phyloP scores from a whole-genome alignment of 2,113 vertebrate genomes.

The Tachuris rubrigastra region DNA sequence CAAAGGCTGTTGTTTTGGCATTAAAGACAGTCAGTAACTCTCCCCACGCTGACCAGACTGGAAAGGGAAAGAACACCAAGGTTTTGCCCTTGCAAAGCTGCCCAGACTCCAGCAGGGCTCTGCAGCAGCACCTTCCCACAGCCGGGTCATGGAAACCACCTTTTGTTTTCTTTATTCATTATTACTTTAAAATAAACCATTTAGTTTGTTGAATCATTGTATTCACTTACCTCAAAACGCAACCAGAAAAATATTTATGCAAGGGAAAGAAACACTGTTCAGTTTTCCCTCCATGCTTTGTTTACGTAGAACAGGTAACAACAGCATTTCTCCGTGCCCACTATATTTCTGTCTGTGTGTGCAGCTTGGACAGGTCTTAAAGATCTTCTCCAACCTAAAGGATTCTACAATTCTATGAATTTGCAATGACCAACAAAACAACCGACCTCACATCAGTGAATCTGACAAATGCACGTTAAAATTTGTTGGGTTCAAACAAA shows the following conservation, averaged over 20 bases:
- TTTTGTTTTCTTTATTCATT: background rate
- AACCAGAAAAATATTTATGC: background rate
- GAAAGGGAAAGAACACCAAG: background rate
- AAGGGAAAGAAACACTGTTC: background rate
- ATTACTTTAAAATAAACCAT: background rate
- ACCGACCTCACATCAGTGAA: background rate
- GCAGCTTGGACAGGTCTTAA: background rate
- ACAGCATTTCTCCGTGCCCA: background rate
- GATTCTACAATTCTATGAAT: background rate
- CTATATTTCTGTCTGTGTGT: background rate
- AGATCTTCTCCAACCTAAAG: background rate
- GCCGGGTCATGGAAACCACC: background rate
- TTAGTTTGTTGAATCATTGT: background rate
- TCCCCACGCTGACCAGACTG: background rate
- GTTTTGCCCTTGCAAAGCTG: background rate
- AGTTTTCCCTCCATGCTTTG: background rate
- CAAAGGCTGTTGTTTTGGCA: background rate
- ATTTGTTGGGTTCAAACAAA: background rate
- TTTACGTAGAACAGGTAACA: background rate
- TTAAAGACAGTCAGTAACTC: background rate
- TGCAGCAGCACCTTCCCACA: background rate
- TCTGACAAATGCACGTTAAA: accelerated
- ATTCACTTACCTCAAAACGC: background rate
- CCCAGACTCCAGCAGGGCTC: background rate
- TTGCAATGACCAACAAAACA: background rate